Percentiles rank a stretch among this genome's conserved stretches.
phyloP scores from a whole-genome alignment of 2,113 vertebrate species.

The Semicossyphus pulcher region DNA sequence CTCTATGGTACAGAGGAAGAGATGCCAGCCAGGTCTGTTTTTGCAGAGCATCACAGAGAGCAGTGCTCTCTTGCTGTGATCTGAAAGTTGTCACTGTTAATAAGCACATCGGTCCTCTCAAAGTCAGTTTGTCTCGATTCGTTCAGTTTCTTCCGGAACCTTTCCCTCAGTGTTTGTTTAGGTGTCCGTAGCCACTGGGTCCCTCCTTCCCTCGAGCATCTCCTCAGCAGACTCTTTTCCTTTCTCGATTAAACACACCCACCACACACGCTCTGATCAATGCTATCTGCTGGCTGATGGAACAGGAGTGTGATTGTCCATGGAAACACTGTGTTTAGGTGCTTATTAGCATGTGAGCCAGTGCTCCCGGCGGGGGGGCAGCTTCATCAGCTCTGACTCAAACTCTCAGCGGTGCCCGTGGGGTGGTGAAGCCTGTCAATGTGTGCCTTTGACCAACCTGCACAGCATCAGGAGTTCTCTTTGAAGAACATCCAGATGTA shows the following conservation, averaged over 20 bases:
- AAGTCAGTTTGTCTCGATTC: constrained; percentile 2
- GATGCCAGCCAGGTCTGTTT: too few species aligned
- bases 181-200: not conserved
- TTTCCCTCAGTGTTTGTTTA: not conserved
- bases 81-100: not conserved
- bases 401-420: constrained; percentile 13
- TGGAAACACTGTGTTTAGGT: constrained; percentile 56
- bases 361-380: constrained; percentile 30
- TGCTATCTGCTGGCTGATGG: constrained; percentile 50
- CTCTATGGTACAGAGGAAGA: too few species aligned
- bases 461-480: constrained; percentile 13
- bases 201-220: constrained; percentile 15
- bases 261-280: constrained; percentile 52
- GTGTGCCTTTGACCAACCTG: constrained; percentile 30
- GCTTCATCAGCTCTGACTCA: constrained; percentile 27
- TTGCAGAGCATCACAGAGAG: too few species aligned
- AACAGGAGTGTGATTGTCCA: constrained; percentile 34
- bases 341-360: constrained; percentile 50
- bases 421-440: constrained; percentile 46
- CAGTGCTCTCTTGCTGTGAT: not conserved
- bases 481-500: constrained; percentile 25
- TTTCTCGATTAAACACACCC: constrained; percentile 34
- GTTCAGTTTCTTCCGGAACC: not conserved
- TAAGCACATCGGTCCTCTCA: not conserved
- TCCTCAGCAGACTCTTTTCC: not conserved